Conservation (phyloP, 2,888 invertebrate species). For the Lapara coniferarum region DNA sequence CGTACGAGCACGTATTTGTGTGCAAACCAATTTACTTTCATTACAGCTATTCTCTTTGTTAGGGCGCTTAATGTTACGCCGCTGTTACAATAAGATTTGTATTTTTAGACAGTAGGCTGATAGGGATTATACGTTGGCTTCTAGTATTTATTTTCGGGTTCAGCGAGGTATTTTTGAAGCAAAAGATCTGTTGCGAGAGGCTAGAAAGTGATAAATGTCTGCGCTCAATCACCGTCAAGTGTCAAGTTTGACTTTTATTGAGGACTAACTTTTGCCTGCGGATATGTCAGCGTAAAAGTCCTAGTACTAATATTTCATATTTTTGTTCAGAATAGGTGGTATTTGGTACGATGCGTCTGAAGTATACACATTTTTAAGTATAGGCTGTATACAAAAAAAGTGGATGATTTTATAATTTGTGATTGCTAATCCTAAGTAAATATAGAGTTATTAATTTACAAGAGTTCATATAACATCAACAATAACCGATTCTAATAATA, state of each 20-base stretch:
- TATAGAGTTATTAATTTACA: too few species aligned
- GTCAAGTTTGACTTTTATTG: constrained; percentile 67
- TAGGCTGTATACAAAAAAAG: too few species aligned
- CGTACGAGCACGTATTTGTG: too few species aligned
- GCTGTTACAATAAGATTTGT: background rate
- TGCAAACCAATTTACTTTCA: background rate
- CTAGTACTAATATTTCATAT: background rate
- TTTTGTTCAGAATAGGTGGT: constrained; percentile 22
- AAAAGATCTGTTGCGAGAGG: background rate
- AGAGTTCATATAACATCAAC: too few species aligned
- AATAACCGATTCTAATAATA: too few species aligned
- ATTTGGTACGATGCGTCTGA: constrained; percentile 29
- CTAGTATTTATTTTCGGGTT: too few species aligned
- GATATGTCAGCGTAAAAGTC: background rate
- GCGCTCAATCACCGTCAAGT: constrained; percentile 68
- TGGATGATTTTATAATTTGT: too few species aligned
- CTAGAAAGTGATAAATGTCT: constrained; percentile 58
- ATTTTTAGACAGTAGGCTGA: background rate
- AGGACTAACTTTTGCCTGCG: constrained; percentile 52
- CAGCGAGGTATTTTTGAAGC: too few species aligned
- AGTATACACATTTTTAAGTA: too few species aligned
- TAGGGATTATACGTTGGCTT: too few species aligned
- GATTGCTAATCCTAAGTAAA: too few species aligned
- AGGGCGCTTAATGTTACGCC: background rate
- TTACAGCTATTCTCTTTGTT: background rate